A percentile compares a stretch with the other conserved stretches of the same genome.
These are phyloP conservation scores for Pseudorectes ferrugineus DNA, from an alignment of 2,113 vertebrate species.

Conservation along the genomic window DNA sequence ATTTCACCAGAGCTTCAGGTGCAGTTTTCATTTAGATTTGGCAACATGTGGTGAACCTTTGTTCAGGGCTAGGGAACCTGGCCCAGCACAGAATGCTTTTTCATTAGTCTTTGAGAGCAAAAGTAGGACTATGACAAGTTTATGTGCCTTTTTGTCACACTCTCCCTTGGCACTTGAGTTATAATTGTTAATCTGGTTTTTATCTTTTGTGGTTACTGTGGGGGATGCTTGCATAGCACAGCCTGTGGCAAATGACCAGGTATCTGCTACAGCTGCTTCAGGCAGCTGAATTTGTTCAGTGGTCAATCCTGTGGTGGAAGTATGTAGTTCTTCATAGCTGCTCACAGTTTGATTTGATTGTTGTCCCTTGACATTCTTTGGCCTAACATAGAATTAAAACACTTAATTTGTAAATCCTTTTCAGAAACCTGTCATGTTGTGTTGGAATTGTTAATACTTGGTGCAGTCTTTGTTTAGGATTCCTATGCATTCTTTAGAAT, in stretches of 20 bases:
- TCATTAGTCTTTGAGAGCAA: neutral
- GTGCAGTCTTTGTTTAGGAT: neutral
- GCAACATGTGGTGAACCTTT: neutral
- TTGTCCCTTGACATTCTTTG: neutral
- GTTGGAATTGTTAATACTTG: neutral
- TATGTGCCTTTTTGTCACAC: neutral
- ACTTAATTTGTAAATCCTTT: neutral
- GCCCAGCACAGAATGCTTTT: neutral
- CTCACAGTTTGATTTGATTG: neutral
- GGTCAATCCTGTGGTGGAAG: neutral
- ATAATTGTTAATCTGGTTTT: neutral
- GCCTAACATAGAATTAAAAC: neutral
- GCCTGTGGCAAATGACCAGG: neutral
- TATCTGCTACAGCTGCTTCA: neutral
- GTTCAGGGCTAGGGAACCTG: neutral
- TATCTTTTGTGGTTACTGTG: neutral
- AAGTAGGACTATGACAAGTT: neutral
- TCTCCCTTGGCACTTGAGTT: neutral
- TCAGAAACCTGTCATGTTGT: neutral
- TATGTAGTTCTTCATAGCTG: neutral
- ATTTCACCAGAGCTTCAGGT: neutral
- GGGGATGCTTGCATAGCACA: neutral
- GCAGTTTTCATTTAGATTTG: neutral
- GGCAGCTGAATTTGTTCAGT: neutral
- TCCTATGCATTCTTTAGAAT: neutral